Conservation (phyloP, 2,113 vertebrate genomes). For the Sciurus niger region DNA sequence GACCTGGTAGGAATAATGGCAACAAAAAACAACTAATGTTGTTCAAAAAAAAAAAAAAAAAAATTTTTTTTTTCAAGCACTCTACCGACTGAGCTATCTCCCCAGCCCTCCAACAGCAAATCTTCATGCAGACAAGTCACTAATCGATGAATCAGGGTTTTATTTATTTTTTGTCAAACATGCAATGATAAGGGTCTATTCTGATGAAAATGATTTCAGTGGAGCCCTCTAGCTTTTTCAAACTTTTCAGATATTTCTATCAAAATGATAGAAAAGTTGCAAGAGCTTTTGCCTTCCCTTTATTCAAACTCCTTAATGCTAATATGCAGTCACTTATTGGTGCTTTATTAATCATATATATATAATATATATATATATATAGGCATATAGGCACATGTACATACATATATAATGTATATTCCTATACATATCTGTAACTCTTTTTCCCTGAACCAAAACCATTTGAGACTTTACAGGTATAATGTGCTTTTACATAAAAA, state of each 20-base stretch:
- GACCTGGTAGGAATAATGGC: background rate
- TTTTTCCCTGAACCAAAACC: background rate
- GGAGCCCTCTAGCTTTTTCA: conserved; percentile 13
- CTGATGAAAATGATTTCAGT: conserved; percentile 51
- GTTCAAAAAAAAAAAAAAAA: conserved; percentile 23
- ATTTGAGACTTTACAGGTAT: background rate
- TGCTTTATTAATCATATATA: background rate
- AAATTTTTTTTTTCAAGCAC: no score
- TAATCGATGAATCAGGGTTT: conserved; percentile 44
- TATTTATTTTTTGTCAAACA: conserved; percentile 48
- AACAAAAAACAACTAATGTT: conserved; percentile 45
- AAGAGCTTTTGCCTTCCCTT: background rate
- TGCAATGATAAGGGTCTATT: conserved; percentile 37
- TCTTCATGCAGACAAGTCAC: conserved; percentile 51
- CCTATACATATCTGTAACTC: background rate
- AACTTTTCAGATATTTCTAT: conserved; percentile 24
- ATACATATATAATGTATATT: no score
- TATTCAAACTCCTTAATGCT: background rate
- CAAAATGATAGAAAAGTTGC: background rate
- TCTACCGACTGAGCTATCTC: no score
- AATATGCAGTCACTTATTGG: background rate
- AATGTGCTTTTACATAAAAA: background rate
- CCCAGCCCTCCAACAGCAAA: background rate
- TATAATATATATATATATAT: background rate
- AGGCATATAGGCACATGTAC: background rate